phyloP scores from a whole-genome alignment of 2,113 vertebrate genomes.

The Urocynchramus pylzowi region DNA sequence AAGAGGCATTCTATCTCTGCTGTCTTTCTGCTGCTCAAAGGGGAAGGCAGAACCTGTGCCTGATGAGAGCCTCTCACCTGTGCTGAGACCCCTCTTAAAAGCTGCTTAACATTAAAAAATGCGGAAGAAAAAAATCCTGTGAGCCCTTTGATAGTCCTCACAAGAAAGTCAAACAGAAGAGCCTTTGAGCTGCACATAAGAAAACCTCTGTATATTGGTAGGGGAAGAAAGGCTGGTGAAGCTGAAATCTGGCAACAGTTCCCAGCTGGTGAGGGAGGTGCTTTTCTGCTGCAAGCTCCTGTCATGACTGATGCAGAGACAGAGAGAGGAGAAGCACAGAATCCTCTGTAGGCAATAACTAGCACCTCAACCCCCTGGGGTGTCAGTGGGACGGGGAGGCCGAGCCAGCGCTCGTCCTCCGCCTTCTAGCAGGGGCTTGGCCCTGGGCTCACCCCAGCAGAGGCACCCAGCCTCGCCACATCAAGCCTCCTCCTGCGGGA shows the following conservation, averaged over 20 bases:
- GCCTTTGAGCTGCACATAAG: constrained; percentile 18
- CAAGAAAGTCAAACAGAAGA: constrained; percentile 25
- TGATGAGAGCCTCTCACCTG: neutral
- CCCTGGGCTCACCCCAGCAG: neutral
- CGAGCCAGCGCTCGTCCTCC: accelerated
- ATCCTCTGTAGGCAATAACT: neutral
- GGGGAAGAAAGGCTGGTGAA: neutral
- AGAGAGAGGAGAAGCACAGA: neutral
- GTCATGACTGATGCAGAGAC: neutral
- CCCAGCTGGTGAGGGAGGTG: constrained; percentile 3
- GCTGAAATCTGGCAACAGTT: neutral
- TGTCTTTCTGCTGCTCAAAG: neutral
- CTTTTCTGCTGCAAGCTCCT: constrained; percentile 10
- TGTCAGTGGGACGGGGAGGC: neutral
- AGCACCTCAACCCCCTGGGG: neutral
- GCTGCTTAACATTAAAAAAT: neutral
- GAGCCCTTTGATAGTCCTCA: constrained; percentile 5
- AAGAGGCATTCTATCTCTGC: neutral
- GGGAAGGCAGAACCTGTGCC: neutral
- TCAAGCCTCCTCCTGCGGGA: neutral
- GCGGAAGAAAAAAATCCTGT: neutral
- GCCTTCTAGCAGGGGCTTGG: neutral
- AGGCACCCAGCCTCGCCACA: neutral
- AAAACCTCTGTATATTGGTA: neutral
- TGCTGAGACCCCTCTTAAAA: constrained; percentile 23